phyloP scores from a whole-genome alignment of 53 echinoderm and acorn worm species.

The Henricia sp. region DNA sequence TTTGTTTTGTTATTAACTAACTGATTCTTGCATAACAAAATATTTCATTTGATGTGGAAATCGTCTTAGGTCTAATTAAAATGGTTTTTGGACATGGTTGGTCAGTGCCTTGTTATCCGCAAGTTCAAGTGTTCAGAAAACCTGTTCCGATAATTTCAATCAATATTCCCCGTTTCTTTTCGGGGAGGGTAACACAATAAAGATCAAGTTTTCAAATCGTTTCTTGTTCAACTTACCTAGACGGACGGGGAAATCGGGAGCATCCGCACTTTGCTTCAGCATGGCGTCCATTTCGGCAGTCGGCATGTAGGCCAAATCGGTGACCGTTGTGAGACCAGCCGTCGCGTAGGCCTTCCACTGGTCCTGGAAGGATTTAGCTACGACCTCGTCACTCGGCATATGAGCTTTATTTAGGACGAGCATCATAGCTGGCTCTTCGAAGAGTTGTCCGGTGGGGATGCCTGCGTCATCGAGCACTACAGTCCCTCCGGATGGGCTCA shows the following conservation, averaged over 20 bases:
- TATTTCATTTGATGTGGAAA: too few relatives aligned
- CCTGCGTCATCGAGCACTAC: slow-evolving; percentile 60
- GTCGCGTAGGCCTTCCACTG: slow-evolving; percentile 62
- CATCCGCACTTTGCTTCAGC: slow-evolving; percentile 49
- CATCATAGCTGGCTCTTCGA: slow-evolving; percentile 65
- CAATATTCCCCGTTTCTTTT: too few relatives aligned
- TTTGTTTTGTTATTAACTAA: too few relatives aligned
- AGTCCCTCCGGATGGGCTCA: slow-evolving; percentile 56
- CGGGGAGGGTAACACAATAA: too few relatives aligned
- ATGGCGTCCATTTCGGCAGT: slow-evolving; percentile 14
- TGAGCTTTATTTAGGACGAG: slow-evolving; percentile 31
- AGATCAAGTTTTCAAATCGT: too few relatives aligned
- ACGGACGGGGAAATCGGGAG: slow-evolving; percentile 29
- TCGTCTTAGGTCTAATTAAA: too few relatives aligned
- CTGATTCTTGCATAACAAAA: too few relatives aligned
- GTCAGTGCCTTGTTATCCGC: too few relatives aligned
- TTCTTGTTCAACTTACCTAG: slow-evolving; percentile 40
- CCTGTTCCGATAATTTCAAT: too few relatives aligned
- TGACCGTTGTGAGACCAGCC: slow-evolving; percentile 71
- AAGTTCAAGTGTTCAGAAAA: too few relatives aligned
- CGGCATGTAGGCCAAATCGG: slow-evolving; percentile 67
- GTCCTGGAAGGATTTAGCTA: background rate
- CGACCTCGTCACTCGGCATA: background rate
- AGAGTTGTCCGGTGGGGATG: slow-evolving; percentile 63
- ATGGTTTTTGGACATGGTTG: too few relatives aligned